These are phyloP conservation scores for Holacanthus passer DNA, from an alignment of 2,113 vertebrate species.

Conservation along the genomic window DNA sequence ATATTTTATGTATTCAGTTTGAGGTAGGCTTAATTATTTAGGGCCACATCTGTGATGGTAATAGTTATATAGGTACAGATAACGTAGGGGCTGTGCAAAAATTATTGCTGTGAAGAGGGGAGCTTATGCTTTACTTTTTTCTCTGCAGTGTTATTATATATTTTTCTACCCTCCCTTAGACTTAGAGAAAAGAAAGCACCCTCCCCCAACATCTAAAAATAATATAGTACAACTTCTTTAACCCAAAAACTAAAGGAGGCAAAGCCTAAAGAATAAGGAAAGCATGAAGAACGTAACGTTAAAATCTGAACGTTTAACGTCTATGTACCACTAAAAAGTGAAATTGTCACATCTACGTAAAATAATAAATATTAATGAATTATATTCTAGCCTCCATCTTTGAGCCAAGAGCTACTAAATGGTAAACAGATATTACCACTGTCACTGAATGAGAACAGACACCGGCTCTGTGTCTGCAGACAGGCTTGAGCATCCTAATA, in stretches of 20 bases:
- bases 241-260: not conserved
- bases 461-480: not conserved
- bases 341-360: not conserved
- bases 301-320: not conserved
- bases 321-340: not conserved
- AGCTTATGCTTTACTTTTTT: not conserved
- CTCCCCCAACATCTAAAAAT: too few species aligned
- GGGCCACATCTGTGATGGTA: not conserved
- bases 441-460: not conserved
- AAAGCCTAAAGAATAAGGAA: not conserved
- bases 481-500: not conserved
- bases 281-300: not conserved
- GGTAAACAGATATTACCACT: not conserved
- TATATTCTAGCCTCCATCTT: not conserved
- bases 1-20: conserved; percentile 34
- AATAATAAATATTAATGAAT: too few species aligned
- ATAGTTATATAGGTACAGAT: not conserved
- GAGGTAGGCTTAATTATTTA: conserved; percentile 10
- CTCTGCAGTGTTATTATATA: not conserved
- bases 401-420: not conserved
- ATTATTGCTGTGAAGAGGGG: not conserved
- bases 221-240: not conserved
- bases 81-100: not conserved
- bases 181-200: not conserved
- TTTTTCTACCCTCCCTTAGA: not conserved